Conservation (phyloP, 1,140 invertebrate species). For the Venustaconcha ellipsiformis region DNA sequence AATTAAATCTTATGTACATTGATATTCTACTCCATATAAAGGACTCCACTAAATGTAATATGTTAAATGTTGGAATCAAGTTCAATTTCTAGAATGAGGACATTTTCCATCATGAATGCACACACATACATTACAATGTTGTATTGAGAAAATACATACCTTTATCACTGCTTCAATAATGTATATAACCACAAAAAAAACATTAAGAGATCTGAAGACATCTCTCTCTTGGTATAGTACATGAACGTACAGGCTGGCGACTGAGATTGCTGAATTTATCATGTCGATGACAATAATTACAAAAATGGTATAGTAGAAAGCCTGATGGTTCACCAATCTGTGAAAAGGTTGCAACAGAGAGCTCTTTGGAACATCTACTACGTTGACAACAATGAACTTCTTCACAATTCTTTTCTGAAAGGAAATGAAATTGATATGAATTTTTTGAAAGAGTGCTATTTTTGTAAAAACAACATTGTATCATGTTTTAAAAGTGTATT, state of each 20-base stretch:
- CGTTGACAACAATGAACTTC: slow-evolving; percentile 24
- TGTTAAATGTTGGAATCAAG: no score
- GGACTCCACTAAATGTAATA: no score
- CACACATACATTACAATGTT: no score
- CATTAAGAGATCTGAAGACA: slow-evolving; percentile 40
- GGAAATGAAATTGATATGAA: neutral
- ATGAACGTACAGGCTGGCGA: slow-evolving; percentile 30
- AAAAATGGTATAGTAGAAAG: slow-evolving; percentile 47
- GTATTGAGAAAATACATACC: slow-evolving; percentile 32
- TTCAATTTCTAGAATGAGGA: no score
- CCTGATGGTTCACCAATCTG: slow-evolving; percentile 25
- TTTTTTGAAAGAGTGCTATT: no score
- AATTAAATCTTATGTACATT: no score
- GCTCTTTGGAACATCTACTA: slow-evolving; percentile 29
- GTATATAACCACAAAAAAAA: slow-evolving; percentile 49
- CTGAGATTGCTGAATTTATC: slow-evolving; percentile 38
- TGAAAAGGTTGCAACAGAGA: slow-evolving; percentile 22
- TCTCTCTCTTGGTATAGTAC: slow-evolving; percentile 24
- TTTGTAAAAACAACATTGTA: no score
- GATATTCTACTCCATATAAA: no score
- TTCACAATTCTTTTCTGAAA: slow-evolving; percentile 52
- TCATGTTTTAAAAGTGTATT: no score
- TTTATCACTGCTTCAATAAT: slow-evolving; percentile 51
- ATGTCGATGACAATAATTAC: slow-evolving; percentile 50
- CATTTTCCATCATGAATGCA: no score